Percentiles rank a stretch among this genome's conserved stretches.
Evolutionary conservation across 2,888 invertebrate species (phyloP).

Genomic region (Tinea semifulvella): DNA sequence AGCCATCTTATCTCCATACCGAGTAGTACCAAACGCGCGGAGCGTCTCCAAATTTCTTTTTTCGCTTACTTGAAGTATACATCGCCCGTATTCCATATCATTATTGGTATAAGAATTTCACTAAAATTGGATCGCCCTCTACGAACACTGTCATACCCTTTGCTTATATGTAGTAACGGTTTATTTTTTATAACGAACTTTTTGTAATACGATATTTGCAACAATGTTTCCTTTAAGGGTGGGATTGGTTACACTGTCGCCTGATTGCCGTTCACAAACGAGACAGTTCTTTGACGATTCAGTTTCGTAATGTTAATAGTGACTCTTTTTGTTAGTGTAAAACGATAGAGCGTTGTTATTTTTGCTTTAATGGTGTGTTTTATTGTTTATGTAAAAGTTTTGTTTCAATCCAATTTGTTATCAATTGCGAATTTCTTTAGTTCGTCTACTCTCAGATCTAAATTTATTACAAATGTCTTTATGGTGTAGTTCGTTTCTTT

Average conservation of each 20-base stretch:
- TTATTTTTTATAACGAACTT: slow-evolving; percentile 62
- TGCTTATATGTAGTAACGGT: slow-evolving; percentile 62
- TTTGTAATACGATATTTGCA: slow-evolving; percentile 59
- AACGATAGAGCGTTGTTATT: slow-evolving; percentile 4
- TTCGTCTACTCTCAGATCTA: no score
- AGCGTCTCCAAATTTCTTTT: slow-evolving; percentile 58
- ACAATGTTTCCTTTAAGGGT: slow-evolving; percentile 56
- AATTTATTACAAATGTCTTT: no score
- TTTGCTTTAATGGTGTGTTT: slow-evolving; percentile 1
- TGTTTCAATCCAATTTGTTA: no score
- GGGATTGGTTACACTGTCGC: slow-evolving; percentile 40
- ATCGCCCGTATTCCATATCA: slow-evolving; percentile 62
- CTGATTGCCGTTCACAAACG: slow-evolving; percentile 35
- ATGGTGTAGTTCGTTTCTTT: no score
- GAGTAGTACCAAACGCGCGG: slow-evolving; percentile 33
- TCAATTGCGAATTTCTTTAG: no score
- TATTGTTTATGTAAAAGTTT: not conserved
- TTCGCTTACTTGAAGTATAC: slow-evolving; percentile 48
- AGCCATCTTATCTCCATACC: slow-evolving; percentile 63
- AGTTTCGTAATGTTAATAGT: slow-evolving; percentile 35
- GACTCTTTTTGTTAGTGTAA: slow-evolving; percentile 7
- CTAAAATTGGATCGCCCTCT: slow-evolving; percentile 62
- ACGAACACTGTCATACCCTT: slow-evolving; percentile 56
- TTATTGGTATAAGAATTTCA: slow-evolving; percentile 47
- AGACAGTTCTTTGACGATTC: slow-evolving; percentile 39